Percentiles rank a stretch among this genome's conserved stretches.
phyloP scores from a whole-genome alignment of 92 coral and sea anemone genomes.

The Epizoanthus illoricatus region DNA sequence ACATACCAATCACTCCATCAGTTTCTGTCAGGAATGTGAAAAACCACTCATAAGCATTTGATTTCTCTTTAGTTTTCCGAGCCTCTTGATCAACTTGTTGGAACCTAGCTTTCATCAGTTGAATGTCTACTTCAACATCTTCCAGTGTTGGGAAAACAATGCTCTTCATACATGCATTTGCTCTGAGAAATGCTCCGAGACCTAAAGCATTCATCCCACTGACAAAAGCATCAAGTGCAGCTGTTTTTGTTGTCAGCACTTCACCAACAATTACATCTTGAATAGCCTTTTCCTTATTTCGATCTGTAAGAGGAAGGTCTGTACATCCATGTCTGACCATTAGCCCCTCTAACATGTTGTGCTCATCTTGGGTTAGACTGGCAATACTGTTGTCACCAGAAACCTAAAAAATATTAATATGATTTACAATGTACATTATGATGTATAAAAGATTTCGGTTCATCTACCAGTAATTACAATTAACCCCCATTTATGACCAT shows the following conservation, averaged over 20 bases:
- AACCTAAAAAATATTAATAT: not conserved
- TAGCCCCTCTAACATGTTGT: not conserved
- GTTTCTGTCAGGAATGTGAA: too few species aligned
- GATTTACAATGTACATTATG: not conserved
- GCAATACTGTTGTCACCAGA: not conserved
- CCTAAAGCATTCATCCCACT: not conserved
- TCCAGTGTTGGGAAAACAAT: too few species aligned
- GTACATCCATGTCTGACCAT: constrained; percentile 31
- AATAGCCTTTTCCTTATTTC: constrained; percentile 27
- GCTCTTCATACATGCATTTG: too few species aligned
- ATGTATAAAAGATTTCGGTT: too few species aligned
- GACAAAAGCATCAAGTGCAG: constrained; percentile 20
- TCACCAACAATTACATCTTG: constrained; percentile 22
- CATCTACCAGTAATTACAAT: not conserved
- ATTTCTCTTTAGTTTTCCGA: too few species aligned
- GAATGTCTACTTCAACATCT: too few species aligned
- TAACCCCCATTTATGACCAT: not conserved
- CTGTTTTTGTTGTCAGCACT: constrained; percentile 9
- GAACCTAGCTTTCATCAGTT: too few species aligned
- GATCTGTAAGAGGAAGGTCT: constrained; percentile 11
- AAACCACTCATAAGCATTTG: too few species aligned
- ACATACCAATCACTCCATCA: too few species aligned
- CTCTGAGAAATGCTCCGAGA: constrained; percentile 20
- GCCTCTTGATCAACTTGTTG: too few species aligned
- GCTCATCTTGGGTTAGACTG: not conserved